Evolutionary conservation across 2,113 vertebrate genomes (phyloP), one percentile per base, ranked within the genome.

Genomic region (Steatornis caripensis): DNA sequence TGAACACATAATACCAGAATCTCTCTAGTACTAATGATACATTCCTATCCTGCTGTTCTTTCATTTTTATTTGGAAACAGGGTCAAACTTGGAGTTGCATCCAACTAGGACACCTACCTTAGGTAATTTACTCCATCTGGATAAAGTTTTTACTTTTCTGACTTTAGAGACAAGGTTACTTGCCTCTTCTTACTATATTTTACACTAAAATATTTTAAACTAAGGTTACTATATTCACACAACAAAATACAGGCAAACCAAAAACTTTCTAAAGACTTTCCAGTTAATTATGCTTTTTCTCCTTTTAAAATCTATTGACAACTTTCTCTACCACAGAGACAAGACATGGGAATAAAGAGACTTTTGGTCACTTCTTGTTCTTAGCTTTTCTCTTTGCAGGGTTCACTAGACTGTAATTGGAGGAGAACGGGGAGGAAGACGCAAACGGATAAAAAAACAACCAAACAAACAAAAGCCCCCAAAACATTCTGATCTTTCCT

Each of bases 341-440:
- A 72, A 66, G 32, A 51, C 3, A 15, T 9, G 4, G 32, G 5
- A 84, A 84, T 74, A 87, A 87, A 89, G 2, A 65, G 22, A 64
- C 2, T 54, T 93, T 62, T 34, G 23, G 6, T 39, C 22, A 27
- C 27, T 75, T 87, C 27, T 75, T 87, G 3, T 70, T 70, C 37
- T 55, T 72, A 17, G 9, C 8, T 64, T 70, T 92, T 86, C 21
- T 89, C 27, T 84, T 64, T 82, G 36, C 4, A 16, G n/a, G 7
- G 9, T 60, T 64, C 39, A 26, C 70, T 72, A 18, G 36, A 23
- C 24, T 39, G 27, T 60, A 55, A 61, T 26, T 48, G 11, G 21
- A 20, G 9, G 4, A 11, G 2, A 6, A 6, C 2, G 11, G 11
- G 9, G 12, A 8, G 7, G 20, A 20, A 70, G 7, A 61, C 36